Conservation (phyloP, 2,888 invertebrate species). For the Pantelozetes paolii region DNA sequence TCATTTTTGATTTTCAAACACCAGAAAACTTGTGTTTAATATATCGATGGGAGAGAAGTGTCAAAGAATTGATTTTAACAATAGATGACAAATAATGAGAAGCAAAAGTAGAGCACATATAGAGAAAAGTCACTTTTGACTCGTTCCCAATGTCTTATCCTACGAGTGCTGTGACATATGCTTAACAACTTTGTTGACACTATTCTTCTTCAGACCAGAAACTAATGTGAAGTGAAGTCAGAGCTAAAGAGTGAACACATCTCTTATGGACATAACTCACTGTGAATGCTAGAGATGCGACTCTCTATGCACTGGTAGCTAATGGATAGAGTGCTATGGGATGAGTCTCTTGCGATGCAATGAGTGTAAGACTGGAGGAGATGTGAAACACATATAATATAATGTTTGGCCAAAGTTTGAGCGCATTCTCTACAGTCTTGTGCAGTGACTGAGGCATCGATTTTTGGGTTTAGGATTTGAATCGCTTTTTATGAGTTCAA, state of each 20-base stretch:
- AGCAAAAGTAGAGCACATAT: neutral
- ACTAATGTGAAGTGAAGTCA: conserved; percentile 21
- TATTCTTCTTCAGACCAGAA: neutral
- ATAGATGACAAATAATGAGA: neutral
- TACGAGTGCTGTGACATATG: conserved; percentile 17
- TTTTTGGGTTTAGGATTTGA: neutral
- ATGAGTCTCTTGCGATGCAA: neutral
- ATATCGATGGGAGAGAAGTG: no score
- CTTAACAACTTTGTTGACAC: conserved; percentile 31
- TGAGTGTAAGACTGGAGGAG: neutral
- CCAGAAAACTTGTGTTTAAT: no score
- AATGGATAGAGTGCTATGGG: neutral
- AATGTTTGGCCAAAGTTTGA: neutral
- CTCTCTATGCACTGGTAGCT: neutral
- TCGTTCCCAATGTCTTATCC: neutral
- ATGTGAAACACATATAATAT: no score
- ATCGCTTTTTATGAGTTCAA: no score
- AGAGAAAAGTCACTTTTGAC: conserved; percentile 15
- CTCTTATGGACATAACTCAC: conserved; percentile 11
- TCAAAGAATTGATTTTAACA: neutral
- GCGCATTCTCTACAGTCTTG: neutral
- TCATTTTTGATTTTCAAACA: no score
- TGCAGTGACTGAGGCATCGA: neutral
- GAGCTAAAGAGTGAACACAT: conserved; percentile 19
- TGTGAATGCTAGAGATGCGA: neutral